Evolutionary conservation across 2,113 vertebrate genomes (phyloP).

Genomic region (Ursus arctos): DNA sequence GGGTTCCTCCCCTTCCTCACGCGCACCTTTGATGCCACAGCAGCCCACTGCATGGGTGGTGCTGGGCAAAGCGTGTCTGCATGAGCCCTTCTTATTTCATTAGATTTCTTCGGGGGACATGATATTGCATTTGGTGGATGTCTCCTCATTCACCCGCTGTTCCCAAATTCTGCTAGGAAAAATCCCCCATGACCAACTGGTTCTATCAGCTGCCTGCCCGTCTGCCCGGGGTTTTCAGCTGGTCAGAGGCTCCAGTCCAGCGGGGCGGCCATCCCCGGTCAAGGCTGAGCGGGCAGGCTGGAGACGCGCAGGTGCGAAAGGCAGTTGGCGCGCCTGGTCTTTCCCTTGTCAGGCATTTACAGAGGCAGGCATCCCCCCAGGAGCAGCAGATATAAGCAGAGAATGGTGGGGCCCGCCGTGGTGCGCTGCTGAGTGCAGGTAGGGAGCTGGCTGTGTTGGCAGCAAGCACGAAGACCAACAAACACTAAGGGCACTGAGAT

Average conservation of each 20-base stretch:
- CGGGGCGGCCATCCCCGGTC: accelerated
- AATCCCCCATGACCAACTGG: background rate
- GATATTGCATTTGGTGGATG: accelerated
- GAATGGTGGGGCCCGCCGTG: accelerated
- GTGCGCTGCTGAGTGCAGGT: too few species aligned
- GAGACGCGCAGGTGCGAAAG: accelerated
- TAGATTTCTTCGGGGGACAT: accelerated
- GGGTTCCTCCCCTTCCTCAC: background rate
- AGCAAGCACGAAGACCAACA: background rate
- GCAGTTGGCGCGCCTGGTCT: background rate
- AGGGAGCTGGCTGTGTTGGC: too few species aligned
- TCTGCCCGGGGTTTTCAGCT: too few species aligned
- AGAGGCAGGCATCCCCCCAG: background rate
- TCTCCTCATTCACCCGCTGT: background rate
- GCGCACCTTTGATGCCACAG: accelerated
- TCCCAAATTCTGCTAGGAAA: background rate
- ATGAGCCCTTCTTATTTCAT: background rate
- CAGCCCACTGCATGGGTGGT: accelerated
- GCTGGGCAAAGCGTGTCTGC: background rate
- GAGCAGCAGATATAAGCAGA: background rate
- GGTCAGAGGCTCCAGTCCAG: background rate
- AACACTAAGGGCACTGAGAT: accelerated
- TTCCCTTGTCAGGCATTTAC: background rate
- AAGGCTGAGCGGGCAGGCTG: accelerated
- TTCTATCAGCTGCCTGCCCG: accelerated